Percentiles rank a stretch among this genome's conserved stretches.
These are phyloP conservation scores for Stomatorhinus ivindoensis DNA, from an alignment of 2,113 vertebrate species.

Conservation along the genomic window DNA sequence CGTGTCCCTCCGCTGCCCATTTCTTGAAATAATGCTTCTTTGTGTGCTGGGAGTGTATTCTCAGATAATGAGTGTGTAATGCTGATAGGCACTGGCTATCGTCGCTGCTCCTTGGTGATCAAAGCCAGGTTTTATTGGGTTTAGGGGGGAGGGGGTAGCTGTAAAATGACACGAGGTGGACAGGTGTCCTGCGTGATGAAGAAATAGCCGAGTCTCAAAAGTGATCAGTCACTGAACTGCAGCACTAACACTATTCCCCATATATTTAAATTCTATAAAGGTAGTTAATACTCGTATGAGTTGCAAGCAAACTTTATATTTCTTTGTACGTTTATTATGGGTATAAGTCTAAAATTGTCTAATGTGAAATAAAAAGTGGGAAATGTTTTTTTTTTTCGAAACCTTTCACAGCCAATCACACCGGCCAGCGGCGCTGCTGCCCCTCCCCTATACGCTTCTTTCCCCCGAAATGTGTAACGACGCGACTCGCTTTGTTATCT, in stretches of 20 bases:
- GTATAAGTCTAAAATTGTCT: neutral
- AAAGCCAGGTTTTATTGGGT: neutral
- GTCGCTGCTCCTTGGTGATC: neutral
- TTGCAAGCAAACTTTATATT: neutral
- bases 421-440: conserved; percentile 22
- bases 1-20: neutral
- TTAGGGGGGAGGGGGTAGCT: neutral
- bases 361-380: neutral
- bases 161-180: neutral
- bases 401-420: conserved; percentile 55
- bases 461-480: conserved; percentile 43
- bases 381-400: conserved; percentile 47
- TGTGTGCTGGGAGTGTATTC: neutral
- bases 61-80: neutral
- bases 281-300: neutral
- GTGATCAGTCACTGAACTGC: neutral
- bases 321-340: neutral
- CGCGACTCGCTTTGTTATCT: conserved; percentile 46
- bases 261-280: neutral
- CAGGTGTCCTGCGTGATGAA: neutral
- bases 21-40: neutral
- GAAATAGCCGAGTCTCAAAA: neutral
- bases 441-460: conserved; percentile 45
- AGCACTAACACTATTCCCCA: neutral
- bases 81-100: neutral